Base-by-base conservation (phyloP, 2,113 vertebrate species). In the Chauna torquata region DNA sequence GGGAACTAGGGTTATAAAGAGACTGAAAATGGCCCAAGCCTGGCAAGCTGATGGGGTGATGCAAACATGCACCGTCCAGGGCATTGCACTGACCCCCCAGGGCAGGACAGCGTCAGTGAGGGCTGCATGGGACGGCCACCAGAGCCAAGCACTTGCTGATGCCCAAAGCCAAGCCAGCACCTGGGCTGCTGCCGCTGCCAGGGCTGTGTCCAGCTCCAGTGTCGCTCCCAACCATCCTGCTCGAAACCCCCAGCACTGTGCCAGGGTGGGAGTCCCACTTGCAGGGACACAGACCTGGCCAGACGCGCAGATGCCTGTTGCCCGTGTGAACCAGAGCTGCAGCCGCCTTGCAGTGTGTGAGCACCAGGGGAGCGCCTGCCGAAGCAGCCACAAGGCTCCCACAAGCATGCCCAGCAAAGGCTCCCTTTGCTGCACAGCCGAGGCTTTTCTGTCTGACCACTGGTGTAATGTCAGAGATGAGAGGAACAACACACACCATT, bases 21-120 rank as follows among this genome's bases (percentile, higher is more conserved):
- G 57, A 20, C 32, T 8, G 32, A 58, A n/a, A 58, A n/a, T 5
- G 11, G 57, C 57, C 57, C 18, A n/a, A 20, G 34, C 34, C 57
- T 20, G 7, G 18, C 18, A 58, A 58, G 19, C 32, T 32, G 57
- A 58, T 52, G 50, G 25, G 50, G 24, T 52, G 14, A 52, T 25
- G 50, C 50, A 52, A 25, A 52, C 8, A 13, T 52, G 50, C 50
- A 13, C 24, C 50, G 25, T 27, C 50, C 24, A 52, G 50, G 24
- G 24, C 50, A 52, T 52, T 24, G 25, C 24, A 13, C 50, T 52
- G 50, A 27, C 24, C 11, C 25, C 8, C 6, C 45, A 32, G 20
- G 16, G 11, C 2, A 2, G 40, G n/a, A 34, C 19, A 20, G 36
- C 3, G 1, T 12, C 3, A 0, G 8, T 5, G 16, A 22, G 4